Evolutionary conservation across 2,797 vertebrate genomes (phyloP).

Genomic region (Brachyrhaphis roseni): DNA sequence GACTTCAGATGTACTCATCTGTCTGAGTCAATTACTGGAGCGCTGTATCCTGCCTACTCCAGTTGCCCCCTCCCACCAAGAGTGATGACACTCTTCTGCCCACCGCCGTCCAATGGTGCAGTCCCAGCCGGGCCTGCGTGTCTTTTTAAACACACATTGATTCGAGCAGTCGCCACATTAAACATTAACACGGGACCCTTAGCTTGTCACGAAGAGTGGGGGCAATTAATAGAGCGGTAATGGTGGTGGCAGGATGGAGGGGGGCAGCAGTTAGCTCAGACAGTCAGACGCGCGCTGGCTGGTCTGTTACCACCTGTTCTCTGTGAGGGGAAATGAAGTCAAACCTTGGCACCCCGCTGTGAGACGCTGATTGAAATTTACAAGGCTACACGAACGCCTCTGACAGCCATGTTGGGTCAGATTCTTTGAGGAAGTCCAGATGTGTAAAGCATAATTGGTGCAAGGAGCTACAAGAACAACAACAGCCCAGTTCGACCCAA

Average conservation of each 20-base stretch:
- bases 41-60: constrained; percentile 58
- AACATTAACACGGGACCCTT: constrained; percentile 73
- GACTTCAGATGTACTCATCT: constrained; percentile 60
- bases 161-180: constrained; percentile 69
- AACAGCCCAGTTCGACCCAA: background rate
- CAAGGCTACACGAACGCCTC: constrained; percentile 58
- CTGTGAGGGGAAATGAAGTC: constrained; percentile 66
- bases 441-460: constrained; percentile 27
- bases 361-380: constrained; percentile 78
- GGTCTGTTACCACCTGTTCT: constrained; percentile 70
- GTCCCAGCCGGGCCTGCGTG: constrained; percentile 48
- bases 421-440: constrained; percentile 48
- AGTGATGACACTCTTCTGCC: constrained; percentile 70
- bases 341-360: constrained; percentile 70
- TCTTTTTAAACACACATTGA: constrained; percentile 77
- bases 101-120: constrained; percentile 20
- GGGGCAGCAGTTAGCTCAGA: constrained; percentile 59
- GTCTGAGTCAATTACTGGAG: constrained; percentile 77
- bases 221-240: constrained; percentile 78
- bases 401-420: constrained; percentile 66
- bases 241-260: constrained; percentile 16
- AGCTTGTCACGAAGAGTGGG: constrained; percentile 58
- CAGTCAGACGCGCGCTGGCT: constrained; percentile 63
- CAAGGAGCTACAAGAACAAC: background rate
- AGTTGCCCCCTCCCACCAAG: constrained; percentile 37